Percentiles rank a stretch among this genome's conserved stretches.
These are phyloP conservation scores for Leptogaster cylindrica DNA, from an alignment of 2,888 invertebrate species.

Conservation along the genomic window DNA sequence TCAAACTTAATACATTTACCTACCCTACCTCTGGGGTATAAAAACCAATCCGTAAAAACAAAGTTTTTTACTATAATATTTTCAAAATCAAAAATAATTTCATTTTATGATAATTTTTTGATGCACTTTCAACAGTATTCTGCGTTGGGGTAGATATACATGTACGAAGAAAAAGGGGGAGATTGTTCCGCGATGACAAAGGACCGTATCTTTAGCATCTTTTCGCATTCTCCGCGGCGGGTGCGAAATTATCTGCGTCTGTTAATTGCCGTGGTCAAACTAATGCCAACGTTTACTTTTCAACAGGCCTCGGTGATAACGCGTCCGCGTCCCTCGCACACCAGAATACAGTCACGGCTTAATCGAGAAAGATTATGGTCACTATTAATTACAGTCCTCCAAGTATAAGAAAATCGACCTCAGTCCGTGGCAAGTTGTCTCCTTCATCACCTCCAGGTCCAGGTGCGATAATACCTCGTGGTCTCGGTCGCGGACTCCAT, in stretches of 20 bases:
- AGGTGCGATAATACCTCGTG: not conserved
- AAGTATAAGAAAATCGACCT: not conserved
- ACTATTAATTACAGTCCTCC: conserved; percentile 33
- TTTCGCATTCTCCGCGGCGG: conserved; percentile 13
- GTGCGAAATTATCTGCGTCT: conserved; percentile 28
- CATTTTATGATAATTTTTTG: no score
- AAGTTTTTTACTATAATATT: no score
- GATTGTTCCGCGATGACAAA: no score
- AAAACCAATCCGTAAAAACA: no score
- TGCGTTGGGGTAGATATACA: no score
- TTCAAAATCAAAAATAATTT: no score
- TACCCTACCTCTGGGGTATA: no score
- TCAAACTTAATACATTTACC: no score
- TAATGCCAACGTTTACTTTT: conserved; percentile 32
- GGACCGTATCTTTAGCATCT: conserved; percentile 10
- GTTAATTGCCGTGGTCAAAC: conserved; percentile 30
- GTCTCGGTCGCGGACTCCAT: conserved; percentile 11
- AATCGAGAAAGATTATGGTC: conserved; percentile 37
- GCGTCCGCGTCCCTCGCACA: conserved; percentile 2
- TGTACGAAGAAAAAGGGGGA: no score
- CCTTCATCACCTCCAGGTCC: not conserved
- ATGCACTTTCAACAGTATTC: no score
- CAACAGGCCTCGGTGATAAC: conserved; percentile 27
- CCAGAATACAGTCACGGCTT: not conserved
- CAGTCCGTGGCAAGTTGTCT: not conserved